Evolutionary conservation across 2,888 invertebrate genomes (phyloP), one percentile per base, ranked within the genome.

Genomic region (Leucoma salicis): DNA sequence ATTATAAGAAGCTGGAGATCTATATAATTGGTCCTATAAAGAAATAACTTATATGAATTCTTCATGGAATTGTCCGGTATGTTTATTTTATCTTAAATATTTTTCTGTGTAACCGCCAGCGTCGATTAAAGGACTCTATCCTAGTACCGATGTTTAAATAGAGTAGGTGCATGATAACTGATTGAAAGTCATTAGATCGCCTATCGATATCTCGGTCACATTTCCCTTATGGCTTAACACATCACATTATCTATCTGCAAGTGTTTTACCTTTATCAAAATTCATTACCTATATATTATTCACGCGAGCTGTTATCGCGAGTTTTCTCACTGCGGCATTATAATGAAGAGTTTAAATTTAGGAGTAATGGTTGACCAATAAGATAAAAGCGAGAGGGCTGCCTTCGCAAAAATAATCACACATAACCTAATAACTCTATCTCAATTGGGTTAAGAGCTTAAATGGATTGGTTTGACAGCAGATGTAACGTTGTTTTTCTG

Each of bases 281-380:
- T 82, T 82, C 81, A 87, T 86, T 87, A 85, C 79, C 81, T 74
- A 80, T 79, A 82, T 82, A 78, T 82, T 78, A 83, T 83, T 76
- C 78, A 79, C 76, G 75, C 75, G 74, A 67, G 59, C 73, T 74
- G 72, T 82, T 87, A 86, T 87, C 85, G 74, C 66, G 63, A 79
- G 71, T 85, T 88, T 84, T 84, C 87, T 87, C 88, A 79, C 85
- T 81, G 82, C 78, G 74, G 80, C 81, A 79, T 80, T 78, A 81
- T 87, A 88, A 88, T 88, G 85, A 88, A 88, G 87, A 87, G 86
- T 88, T 88, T 87, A 88, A 87, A 88, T 88, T 88, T 88, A 88
- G 85, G 83, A 84, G 78, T 87, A 87, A 87, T 88, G 85, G 84
- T 84, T 84, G 85, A 86, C 87, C 87, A 89, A 88, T 87, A 87